A percentile compares a stretch with the other conserved stretches of the same genome.
phyloP scores from a whole-genome alignment of 2,888 invertebrate genomes.

The Nymphalis c-album region DNA sequence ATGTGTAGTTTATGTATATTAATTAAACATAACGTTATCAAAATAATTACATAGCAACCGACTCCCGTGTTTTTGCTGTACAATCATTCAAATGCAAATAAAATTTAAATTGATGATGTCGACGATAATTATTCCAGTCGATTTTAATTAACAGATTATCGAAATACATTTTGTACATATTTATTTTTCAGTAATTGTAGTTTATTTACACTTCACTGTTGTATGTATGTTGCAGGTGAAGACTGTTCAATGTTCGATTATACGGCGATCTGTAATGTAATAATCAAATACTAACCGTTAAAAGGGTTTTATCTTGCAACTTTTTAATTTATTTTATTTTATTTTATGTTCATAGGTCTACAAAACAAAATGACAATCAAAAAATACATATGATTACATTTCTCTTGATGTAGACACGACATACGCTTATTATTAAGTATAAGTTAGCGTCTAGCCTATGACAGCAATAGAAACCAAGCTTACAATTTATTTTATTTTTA shows the following conservation, averaged over 20 bases:
- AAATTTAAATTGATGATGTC: slow-evolving; percentile 55
- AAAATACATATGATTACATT: too few species aligned
- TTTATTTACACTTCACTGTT: slow-evolving; percentile 23
- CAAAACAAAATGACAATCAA: too few species aligned
- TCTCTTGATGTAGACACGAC: too few species aligned
- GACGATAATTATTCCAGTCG: slow-evolving; percentile 45
- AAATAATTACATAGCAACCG: slow-evolving; percentile 33
- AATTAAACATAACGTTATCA: slow-evolving; percentile 26
- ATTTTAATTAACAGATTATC: slow-evolving; percentile 51
- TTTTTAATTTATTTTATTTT: too few species aligned
- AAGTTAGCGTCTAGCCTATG: too few species aligned
- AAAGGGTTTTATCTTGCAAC: too few species aligned
- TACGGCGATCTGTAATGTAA: not conserved
- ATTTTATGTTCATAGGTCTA: too few species aligned
- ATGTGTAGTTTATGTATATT: not conserved
- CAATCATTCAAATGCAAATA: slow-evolving; percentile 44
- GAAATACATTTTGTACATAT: slow-evolving; percentile 39
- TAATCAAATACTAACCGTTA: too few species aligned
- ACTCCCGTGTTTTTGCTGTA: slow-evolving; percentile 40
- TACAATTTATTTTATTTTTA: too few species aligned
- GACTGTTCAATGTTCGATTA: too few species aligned
- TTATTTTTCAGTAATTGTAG: slow-evolving; percentile 35
- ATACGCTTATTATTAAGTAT: too few species aligned
- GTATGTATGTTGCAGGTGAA: not conserved
- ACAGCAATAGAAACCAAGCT: too few species aligned